Conservation (phyloP, 2,888 invertebrate genomes). For the Dolichomitus sp. region DNA sequence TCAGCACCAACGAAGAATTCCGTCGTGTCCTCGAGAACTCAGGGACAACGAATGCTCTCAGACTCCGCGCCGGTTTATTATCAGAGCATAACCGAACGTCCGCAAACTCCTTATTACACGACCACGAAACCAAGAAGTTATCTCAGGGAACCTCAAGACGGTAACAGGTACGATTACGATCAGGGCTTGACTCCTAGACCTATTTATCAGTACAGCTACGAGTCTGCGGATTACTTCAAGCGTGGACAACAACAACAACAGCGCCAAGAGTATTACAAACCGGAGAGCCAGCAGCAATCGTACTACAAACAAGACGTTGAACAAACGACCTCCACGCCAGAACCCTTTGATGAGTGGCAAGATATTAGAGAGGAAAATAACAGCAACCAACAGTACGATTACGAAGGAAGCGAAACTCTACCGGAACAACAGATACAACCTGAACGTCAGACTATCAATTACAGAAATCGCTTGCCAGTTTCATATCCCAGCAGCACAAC, state of each 20-base stretch:
- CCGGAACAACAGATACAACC: slow-evolving; percentile 61
- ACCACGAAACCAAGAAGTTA: slow-evolving; percentile 72
- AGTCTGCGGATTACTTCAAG: slow-evolving; percentile 87
- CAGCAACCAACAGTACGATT: slow-evolving; percentile 72
- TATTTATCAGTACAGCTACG: slow-evolving; percentile 92
- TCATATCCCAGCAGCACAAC: slow-evolving; percentile 78
- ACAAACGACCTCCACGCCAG: slow-evolving; percentile 69
- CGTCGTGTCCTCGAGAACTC: slow-evolving; percentile 67
- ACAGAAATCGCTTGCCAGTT: slow-evolving; percentile 45
- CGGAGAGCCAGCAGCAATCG: slow-evolving; percentile 37
- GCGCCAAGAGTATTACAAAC: slow-evolving; percentile 66
- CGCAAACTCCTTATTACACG: slow-evolving; percentile 74
- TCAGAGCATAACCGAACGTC: slow-evolving; percentile 72
- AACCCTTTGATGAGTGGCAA: slow-evolving; percentile 77
- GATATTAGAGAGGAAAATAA: slow-evolving; percentile 67
- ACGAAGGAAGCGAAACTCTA: slow-evolving; percentile 60
- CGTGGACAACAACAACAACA: slow-evolving; percentile 65
- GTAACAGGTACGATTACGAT: slow-evolving; percentile 69
- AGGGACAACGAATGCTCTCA: slow-evolving; percentile 74
- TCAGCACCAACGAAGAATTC: slow-evolving; percentile 68
- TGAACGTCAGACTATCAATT: slow-evolving; percentile 36
- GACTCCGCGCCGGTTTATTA: slow-evolving; percentile 77
- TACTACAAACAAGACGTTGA: slow-evolving; percentile 65
- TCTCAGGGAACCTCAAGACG: slow-evolving; percentile 16
- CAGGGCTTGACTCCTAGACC: slow-evolving; percentile 87